Evolutionary conservation across 2,797 vertebrate species (phyloP).

Genomic region (Centroberyx gerrardi): DNA sequence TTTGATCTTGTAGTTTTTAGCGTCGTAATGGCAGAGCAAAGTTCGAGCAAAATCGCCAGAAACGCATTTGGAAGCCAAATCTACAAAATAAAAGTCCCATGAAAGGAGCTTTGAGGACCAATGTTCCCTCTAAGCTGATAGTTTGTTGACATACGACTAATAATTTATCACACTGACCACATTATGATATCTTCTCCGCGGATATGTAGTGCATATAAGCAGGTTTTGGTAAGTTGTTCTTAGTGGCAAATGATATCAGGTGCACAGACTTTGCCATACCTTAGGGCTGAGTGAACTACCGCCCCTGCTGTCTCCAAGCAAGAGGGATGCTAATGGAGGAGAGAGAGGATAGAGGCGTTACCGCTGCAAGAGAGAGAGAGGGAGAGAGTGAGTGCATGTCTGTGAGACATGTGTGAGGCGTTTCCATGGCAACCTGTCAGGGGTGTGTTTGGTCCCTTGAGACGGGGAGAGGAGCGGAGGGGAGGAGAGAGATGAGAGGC

Average conservation of each 20-base stretch:
- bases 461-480: slow-evolving; percentile 61
- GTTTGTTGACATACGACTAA: slow-evolving; percentile 18
- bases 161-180: background rate
- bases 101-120: background rate
- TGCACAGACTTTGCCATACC: slow-evolving; percentile 5
- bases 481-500: slow-evolving; percentile 68
- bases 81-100: slow-evolving; percentile 26
- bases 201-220: slow-evolving; percentile 15
- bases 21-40: slow-evolving; percentile 55
- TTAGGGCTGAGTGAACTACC: slow-evolving; percentile 15
- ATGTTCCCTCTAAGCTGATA: background rate
- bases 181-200: background rate
- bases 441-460: slow-evolving; percentile 84
- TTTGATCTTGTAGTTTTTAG: slow-evolving; percentile 57
- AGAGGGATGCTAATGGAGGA: slow-evolving; percentile 74
- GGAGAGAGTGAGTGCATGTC: slow-evolving; percentile 18
- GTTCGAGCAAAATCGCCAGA: slow-evolving; percentile 43
- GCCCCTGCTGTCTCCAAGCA: slow-evolving; percentile 54
- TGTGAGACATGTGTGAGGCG: slow-evolving; percentile 64
- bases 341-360: slow-evolving; percentile 72
- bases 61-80: slow-evolving; percentile 15
- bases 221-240: slow-evolving; percentile 23
- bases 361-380: slow-evolving; percentile 62
- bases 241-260: slow-evolving; percentile 31
- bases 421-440: slow-evolving; percentile 83